Evolutionary conservation across 2,888 invertebrate species (phyloP).

Genomic region (Xylota sylvarum): DNA sequence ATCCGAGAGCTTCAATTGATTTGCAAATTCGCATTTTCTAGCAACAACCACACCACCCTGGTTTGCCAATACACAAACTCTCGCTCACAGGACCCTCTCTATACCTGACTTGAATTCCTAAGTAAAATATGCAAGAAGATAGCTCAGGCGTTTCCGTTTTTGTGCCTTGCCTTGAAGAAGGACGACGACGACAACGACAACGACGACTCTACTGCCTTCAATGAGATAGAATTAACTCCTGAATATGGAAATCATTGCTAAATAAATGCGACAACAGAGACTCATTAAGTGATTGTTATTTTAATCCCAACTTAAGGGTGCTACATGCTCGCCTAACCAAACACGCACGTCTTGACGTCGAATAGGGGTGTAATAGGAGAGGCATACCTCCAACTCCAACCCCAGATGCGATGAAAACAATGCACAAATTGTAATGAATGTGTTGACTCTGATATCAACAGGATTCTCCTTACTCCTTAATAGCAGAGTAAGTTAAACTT

Average conservation of each 20-base stretch:
- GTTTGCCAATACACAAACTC: not conserved
- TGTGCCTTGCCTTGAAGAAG: not conserved
- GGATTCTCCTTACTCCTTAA: slow-evolving; percentile 8
- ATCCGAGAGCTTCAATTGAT: slow-evolving; percentile 60
- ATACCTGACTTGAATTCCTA: slow-evolving; percentile 67
- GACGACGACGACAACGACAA: slow-evolving; percentile 11
- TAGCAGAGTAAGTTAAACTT: not conserved
- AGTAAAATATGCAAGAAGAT: slow-evolving; percentile 47
- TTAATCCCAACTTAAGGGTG: slow-evolving; percentile 65
- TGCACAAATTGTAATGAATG: slow-evolving; percentile 65
- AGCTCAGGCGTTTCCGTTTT: slow-evolving; percentile 12
- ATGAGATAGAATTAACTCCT: slow-evolving; percentile 34
- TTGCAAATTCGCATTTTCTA: slow-evolving; percentile 61
- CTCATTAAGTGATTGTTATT: slow-evolving; percentile 75
- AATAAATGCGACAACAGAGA: slow-evolving; percentile 70
- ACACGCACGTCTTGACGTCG: slow-evolving; percentile 4
- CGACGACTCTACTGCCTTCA: slow-evolving; percentile 5
- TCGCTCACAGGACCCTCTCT: slow-evolving; percentile 21
- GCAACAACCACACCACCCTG: slow-evolving; percentile 7
- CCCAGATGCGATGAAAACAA: slow-evolving; percentile 23
- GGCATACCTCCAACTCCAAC: not conserved
- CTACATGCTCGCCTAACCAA: slow-evolving; percentile 60
- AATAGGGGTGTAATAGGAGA: not conserved
- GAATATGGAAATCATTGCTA: slow-evolving; percentile 74
- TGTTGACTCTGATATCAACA: slow-evolving; percentile 59